Conservation (phyloP, 2,797 vertebrate genomes). For the Brachyalestes nurse region DNA sequence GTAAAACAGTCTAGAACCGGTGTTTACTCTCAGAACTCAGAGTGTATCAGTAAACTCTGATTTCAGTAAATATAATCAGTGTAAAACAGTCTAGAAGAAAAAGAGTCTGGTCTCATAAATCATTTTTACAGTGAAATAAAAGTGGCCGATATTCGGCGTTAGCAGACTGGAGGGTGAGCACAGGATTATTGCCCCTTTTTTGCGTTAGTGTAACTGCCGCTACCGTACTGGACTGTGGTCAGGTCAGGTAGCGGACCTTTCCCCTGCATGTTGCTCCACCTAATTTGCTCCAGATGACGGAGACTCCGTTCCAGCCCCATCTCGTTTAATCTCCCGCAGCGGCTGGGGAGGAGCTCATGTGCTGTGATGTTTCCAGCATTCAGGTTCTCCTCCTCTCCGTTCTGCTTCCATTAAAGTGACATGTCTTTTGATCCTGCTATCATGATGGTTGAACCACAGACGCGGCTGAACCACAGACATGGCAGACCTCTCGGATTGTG, state of each 20-base stretch:
- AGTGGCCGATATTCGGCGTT: too few relatives aligned
- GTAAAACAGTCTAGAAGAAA: too few relatives aligned
- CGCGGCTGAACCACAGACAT: background rate
- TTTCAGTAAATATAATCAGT: too few relatives aligned
- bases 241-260: conserved; percentile 78
- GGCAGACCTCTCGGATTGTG: background rate
- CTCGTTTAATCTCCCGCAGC: conserved; percentile 70
- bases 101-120: too few relatives aligned
- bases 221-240: conserved; percentile 79
- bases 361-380: conserved; percentile 28
- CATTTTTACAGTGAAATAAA: too few relatives aligned
- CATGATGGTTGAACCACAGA: conserved; percentile 1
- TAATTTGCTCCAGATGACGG: conserved; percentile 82
- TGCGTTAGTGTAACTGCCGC: conserved; percentile 81
- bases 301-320: conserved; percentile 72
- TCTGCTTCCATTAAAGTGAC: conserved; percentile 1
- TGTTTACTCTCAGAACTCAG: too few relatives aligned
- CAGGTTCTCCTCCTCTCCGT: background rate
- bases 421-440: background rate
- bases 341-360: conserved; percentile 46
- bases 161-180: too few relatives aligned
- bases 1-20: too few relatives aligned
- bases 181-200: conserved; percentile 73
- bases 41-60: too few relatives aligned
- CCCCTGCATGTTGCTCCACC: conserved; percentile 72